Evolutionary conservation across 2,888 invertebrate genomes (phyloP).

Genomic region (Allygus modestus): DNA sequence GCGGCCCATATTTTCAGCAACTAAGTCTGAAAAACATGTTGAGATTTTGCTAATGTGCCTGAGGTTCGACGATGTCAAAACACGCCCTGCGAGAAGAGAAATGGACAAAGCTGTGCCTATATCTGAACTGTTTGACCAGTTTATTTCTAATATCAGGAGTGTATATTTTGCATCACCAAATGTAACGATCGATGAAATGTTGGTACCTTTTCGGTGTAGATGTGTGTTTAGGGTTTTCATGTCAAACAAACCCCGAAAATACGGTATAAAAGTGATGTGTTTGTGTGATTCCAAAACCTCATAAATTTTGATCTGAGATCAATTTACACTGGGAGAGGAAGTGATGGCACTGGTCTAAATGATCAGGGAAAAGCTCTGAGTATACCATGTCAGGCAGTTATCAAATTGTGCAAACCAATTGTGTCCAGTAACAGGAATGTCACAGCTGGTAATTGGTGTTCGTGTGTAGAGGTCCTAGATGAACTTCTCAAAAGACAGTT

Average conservation of each 20-base stretch:
- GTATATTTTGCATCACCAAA: conserved; percentile 32
- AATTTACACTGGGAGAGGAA: conserved; percentile 69
- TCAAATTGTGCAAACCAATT: conserved; percentile 69
- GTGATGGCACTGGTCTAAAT: conserved; percentile 69
- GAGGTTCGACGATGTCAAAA: conserved; percentile 54
- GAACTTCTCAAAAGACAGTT: conserved; percentile 48
- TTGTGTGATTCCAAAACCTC: conserved; percentile 67
- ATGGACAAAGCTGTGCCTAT: conserved; percentile 62
- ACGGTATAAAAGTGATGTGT: conserved; percentile 69
- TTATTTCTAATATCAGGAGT: conserved; percentile 58
- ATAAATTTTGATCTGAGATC: conserved; percentile 69
- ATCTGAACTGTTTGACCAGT: conserved; percentile 61
- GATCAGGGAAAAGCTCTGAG: conserved; percentile 68
- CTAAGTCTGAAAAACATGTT: conserved; percentile 59
- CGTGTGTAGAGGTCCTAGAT: conserved; percentile 69
- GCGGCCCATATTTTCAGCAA: conserved; percentile 54
- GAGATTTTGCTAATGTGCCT: conserved; percentile 49
- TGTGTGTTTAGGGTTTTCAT: conserved; percentile 68
- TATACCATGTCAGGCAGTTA: conserved; percentile 70
- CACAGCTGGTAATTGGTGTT: conserved; percentile 71
- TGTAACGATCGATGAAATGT: conserved; percentile 52
- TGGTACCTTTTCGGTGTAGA: conserved; percentile 51
- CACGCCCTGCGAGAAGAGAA: conserved; percentile 33
- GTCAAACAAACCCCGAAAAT: conserved; percentile 69
- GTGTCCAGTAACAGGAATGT: conserved; percentile 70